These are phyloP conservation scores for Enteromius anoplus DNA, from an alignment of 2,797 vertebrate genomes.

Conservation along the genomic window DNA sequence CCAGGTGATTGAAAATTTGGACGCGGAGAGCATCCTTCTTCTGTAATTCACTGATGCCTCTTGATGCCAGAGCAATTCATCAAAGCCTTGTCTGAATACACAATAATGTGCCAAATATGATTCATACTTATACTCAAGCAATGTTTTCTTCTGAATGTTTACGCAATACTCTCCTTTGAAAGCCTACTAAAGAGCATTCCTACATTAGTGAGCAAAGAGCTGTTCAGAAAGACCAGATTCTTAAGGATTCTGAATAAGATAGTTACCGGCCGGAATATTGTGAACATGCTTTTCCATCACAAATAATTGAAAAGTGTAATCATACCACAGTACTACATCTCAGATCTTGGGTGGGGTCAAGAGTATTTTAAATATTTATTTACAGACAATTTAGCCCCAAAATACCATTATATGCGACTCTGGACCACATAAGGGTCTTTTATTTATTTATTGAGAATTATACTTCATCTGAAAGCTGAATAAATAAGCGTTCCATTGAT, in stretches of 20 bases:
- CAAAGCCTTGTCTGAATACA: constrained; percentile 19
- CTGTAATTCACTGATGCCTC: constrained; percentile 30
- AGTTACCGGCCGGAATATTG: background rate
- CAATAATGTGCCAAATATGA: background rate
- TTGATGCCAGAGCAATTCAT: constrained; percentile 18
- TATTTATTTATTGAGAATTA: too few relatives aligned
- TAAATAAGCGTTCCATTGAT: too few relatives aligned
- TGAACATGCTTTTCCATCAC: background rate
- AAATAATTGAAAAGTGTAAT: background rate
- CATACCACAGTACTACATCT: background rate
- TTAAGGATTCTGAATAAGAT: background rate
- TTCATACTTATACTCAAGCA: background rate
- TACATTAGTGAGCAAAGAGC: background rate
- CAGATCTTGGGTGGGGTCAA: background rate
- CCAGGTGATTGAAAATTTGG: constrained; percentile 39
- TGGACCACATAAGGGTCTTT: too few relatives aligned
- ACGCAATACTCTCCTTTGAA: background rate
- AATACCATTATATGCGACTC: too few relatives aligned
- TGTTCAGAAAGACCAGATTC: background rate
- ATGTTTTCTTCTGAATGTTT: constrained; percentile 19
- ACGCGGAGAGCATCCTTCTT: background rate
- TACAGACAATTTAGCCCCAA: background rate
- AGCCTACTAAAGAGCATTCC: background rate
- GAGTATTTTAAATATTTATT: background rate
- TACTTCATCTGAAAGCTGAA: too few relatives aligned